These are phyloP conservation scores for Oreochromis spilurus DNA, from an alignment of 2,113 vertebrate genomes.

Conservation along the genomic window DNA sequence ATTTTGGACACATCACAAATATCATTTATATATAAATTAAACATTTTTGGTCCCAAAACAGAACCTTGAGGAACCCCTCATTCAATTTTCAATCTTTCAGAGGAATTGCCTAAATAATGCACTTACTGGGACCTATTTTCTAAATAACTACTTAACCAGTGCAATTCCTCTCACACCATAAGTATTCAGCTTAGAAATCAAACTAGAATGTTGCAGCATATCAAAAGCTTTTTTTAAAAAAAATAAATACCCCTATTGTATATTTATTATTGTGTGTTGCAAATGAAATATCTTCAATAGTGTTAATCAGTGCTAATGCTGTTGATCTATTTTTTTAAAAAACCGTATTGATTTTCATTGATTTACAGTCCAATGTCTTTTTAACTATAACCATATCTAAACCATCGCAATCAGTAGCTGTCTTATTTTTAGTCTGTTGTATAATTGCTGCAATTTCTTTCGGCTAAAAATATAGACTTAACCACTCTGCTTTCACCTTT, in stretches of 20 bases:
- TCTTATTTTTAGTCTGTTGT: background rate
- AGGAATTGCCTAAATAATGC: fast-evolving
- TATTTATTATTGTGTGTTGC: background rate
- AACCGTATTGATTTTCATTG: background rate
- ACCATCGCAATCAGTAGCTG: background rate
- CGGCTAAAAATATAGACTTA: background rate
- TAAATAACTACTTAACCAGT: fast-evolving
- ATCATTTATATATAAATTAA: background rate
- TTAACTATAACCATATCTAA: background rate
- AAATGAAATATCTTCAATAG: background rate
- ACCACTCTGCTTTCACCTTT: background rate
- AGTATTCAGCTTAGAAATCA: background rate
- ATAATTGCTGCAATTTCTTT: background rate
- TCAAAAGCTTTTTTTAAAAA: too few relatives aligned
- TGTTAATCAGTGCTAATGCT: fast-evolving
- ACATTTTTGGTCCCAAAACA: background rate
- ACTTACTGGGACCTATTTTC: background rate
- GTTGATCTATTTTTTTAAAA: background rate
- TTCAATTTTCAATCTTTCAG: background rate
- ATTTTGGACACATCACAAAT: background rate
- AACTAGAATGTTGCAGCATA: background rate
- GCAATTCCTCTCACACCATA: background rate
- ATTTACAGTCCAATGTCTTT: too few relatives aligned
- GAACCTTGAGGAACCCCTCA: background rate
- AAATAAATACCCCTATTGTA: background rate